Conservation (phyloP, 2,888 invertebrate species). For the Nysson spinosus region DNA sequence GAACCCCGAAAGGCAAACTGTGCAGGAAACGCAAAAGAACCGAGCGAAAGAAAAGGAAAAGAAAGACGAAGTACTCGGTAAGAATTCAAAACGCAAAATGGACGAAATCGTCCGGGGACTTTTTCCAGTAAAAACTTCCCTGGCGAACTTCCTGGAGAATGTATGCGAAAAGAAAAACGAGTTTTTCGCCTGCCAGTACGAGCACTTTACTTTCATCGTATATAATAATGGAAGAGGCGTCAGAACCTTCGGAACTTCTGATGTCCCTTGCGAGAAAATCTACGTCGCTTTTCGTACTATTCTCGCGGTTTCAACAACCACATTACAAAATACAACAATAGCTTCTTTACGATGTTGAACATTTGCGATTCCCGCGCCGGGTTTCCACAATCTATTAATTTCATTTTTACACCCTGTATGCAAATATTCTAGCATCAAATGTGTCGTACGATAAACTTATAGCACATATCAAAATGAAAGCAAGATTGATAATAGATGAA, state of each 20-base stretch:
- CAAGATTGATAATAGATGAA: too few species aligned
- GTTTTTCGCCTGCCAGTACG: constrained; percentile 20
- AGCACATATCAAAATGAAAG: too few species aligned
- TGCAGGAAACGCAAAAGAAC: background rate
- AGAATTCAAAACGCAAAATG: constrained; percentile 6
- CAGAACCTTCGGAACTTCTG: constrained; percentile 38
- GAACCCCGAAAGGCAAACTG: too few species aligned
- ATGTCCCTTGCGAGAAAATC: constrained; percentile 25
- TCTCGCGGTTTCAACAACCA: background rate
- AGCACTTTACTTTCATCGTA: constrained; percentile 38
- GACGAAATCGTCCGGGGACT: constrained; percentile 16
- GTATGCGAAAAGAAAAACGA: constrained; percentile 27
- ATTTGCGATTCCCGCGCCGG: too few species aligned
- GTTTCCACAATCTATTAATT: too few species aligned
- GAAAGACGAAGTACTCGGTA: background rate
- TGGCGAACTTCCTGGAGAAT: constrained; percentile 8
- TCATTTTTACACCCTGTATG: too few species aligned
- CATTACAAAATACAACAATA: constrained; percentile 3
- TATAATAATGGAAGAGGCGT: constrained; percentile 38
- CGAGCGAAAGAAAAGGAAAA: background rate
- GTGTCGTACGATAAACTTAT: too few species aligned
- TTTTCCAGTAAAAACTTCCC: constrained; percentile 12
- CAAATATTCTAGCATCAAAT: too few species aligned
- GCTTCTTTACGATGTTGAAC: constrained; percentile 20
- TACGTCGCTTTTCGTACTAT: constrained; percentile 15